These are phyloP conservation scores for Cataglyphis hispanica DNA, from an alignment of 1,140 invertebrate genomes.

Conservation along the genomic window DNA sequence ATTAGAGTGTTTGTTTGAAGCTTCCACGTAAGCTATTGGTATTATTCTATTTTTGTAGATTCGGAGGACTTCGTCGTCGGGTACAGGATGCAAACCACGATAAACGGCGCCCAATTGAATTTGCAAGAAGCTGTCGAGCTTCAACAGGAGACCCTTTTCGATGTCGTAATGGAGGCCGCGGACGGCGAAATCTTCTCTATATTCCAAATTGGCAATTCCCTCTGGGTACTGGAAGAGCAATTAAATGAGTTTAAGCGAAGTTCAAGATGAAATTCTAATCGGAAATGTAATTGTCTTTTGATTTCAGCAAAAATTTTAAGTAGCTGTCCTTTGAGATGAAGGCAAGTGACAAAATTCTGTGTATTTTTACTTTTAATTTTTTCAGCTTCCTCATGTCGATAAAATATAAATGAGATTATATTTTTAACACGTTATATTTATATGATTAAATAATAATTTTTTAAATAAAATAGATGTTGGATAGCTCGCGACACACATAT, in stretches of 20 bases:
- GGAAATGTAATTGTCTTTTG: conserved; percentile 69
- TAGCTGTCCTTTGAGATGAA: conserved; percentile 8
- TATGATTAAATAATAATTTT: background rate
- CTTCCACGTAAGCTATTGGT: conserved; percentile 93
- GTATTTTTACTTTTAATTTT: background rate
- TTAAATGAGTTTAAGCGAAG: conserved; percentile 71
- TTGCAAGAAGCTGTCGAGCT: conserved; percentile 98
- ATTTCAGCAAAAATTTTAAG: conserved; percentile 41
- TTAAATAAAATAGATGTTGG: background rate
- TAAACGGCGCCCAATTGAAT: conserved; percentile 98
- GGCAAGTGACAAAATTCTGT: background rate
- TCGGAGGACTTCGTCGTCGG: conserved; percentile 94
- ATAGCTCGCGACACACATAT: background rate
- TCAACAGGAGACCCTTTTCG: conserved; percentile 97
- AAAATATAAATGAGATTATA: conserved; percentile 12
- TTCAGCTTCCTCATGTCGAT: background rate
- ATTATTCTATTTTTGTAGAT: conserved; percentile 95
- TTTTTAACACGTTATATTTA: background rate
- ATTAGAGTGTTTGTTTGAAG: conserved; percentile 85
- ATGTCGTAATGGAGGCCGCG: conserved; percentile 98
- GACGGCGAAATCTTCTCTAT: conserved; percentile 96
- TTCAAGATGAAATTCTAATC: conserved; percentile 70
- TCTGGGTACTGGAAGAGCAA: conserved; percentile 93
- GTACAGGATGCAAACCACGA: conserved; percentile 92
- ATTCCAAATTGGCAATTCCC: conserved; percentile 93